Base-by-base conservation (phyloP, 1,140 invertebrate genomes). In the Leptinotarsa defecta region DNA sequence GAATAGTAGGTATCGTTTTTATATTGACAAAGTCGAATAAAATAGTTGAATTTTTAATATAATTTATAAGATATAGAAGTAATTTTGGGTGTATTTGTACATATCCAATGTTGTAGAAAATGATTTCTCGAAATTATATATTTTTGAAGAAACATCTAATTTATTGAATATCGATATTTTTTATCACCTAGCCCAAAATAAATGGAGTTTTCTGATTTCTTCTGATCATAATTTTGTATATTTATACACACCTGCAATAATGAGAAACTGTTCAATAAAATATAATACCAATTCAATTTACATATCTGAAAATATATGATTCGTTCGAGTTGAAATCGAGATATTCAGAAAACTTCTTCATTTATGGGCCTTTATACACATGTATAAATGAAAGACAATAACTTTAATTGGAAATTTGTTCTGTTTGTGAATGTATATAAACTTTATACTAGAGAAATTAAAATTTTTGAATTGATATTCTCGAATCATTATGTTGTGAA, bases 31-130 rank as follows among this genome's bases (percentile, higher is more conserved):
- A 82, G 74, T 78, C 80, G 74, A 77, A 77, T 77, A 77, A 73
- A 77, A 77, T 82, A 83, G 82, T 83, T 83, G 79, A 80, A 81
- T 81, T 83, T 81, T 83, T 78, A 49, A 82, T 82, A 82, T 82
- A 82, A 81, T 82, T 82, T 83, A 80, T 83, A 80, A 78, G 77
- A 77, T 73, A 78, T 74, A 78, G 79, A 79, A 77, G 78, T 81
- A 80, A 81, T 82, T 82, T 81, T 83, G 80, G 78, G 77, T 83
- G 80, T 81, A 81, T 77, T 80, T 81, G 80, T 81, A 81, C 80
- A 81, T 81, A 81, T 80, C 77, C 74, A 73, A 78, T 73, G 75
- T 77, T 77, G 75, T 77, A 69, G 49, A n/a, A 43, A 61, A 64
- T 77, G 73, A 75, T 77, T 75, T 77, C 75, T 75, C 74, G 49